Base-by-base conservation (phyloP, 2,888 invertebrate genomes). In the Sylvicola fuscatus region DNA sequence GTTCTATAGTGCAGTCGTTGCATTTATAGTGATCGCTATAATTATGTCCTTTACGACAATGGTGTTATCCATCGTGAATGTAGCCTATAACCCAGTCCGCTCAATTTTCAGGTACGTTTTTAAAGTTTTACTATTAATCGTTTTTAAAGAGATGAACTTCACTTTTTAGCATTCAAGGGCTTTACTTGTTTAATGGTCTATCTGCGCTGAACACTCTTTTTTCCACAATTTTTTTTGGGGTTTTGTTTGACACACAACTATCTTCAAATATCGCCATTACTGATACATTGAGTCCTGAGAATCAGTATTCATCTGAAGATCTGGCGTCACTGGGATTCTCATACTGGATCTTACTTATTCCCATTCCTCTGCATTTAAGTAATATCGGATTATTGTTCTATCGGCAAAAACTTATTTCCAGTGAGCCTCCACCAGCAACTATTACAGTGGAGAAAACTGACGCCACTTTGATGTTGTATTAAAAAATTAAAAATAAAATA, bases 121-220 rank as follows among this genome's bases (percentile, higher is more conserved):
- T n/a, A n/a, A n/a, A n/a, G 21, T 6, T 21, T 21, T 21, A 21
- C 4, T 6, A 21, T 21, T 21, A 21, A 21, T 8, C 21, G 8
- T 21, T 21, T 21, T 6, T 21, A 21, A 21, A 21, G 8, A 21
- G 4, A 21, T 21, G 4, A 6, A 4, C 8, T 21, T 21, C 21
- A 21, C 8, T 21, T 39, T 45, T 46, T 7, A 47, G 46, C 30
- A 41, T 46, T 13, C 56, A 61, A 38, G 72, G 72, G 3, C 53
- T 75, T 8, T 72, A 66, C 45, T 48, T 70, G 11, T 73, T 70
- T 65, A 72, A 72, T 47, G 57, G 53, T 3, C 44, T 66, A 17
- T 67, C 69, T 15, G 46, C 49, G 14, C 44, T 43, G 31, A 45
- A 41, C 26, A 44, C 47, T 12, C 35, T 58, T 4, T 14, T 61